Conservation (phyloP, 2,888 invertebrate genomes). For the Aelia acuminata region DNA sequence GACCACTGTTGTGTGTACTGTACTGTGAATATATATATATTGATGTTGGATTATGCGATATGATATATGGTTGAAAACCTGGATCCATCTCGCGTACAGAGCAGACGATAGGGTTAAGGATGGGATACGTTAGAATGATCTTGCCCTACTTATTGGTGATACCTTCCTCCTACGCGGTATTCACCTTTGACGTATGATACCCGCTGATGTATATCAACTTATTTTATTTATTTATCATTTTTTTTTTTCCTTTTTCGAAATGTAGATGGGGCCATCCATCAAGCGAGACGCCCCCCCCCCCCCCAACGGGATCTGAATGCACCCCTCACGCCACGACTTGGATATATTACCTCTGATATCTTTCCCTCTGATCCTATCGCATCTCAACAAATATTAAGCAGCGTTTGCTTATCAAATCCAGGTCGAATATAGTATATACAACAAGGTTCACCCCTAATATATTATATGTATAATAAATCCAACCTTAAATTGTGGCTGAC, state of each 20-base stretch:
- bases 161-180: neutral
- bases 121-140: too few relatives aligned
- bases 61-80: too few relatives aligned
- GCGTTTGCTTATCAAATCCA: slow-evolving; percentile 18
- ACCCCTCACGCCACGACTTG: neutral
- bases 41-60: too few relatives aligned
- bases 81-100: too few relatives aligned
- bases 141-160: neutral
- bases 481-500: too few relatives aligned
- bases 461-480: too few relatives aligned
- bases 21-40: too few relatives aligned
- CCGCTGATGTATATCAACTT: neutral
- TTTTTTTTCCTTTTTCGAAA: neutral
- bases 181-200: neutral
- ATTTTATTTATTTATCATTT: slow-evolving; percentile 30
- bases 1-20: too few relatives aligned
- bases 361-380: neutral
- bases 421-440: too few relatives aligned
- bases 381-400: slow-evolving; percentile 4
- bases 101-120: too few relatives aligned
- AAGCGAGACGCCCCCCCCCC: too few relatives aligned
- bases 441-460: too few relatives aligned
- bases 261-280: slow-evolving; percentile 31
- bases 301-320: neutral
- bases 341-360: slow-evolving; percentile 32